A percentile compares a stretch with the other conserved stretches of the same genome.
Evolutionary conservation across 2,797 vertebrate species (phyloP).

Genomic region (Todus mexicanus): DNA sequence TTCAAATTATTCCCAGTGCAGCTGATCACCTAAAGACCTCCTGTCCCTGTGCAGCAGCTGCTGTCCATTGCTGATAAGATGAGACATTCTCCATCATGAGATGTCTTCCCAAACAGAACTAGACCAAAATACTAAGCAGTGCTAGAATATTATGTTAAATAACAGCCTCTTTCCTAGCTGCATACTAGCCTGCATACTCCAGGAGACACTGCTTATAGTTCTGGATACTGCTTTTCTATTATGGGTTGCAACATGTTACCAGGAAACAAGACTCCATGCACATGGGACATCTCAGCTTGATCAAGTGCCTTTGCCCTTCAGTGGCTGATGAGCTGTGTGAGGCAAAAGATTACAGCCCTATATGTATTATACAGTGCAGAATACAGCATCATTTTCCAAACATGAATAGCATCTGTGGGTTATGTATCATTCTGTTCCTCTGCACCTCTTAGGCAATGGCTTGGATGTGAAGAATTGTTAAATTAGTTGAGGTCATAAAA

Average conservation of each 20-base stretch:
- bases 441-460: neutral
- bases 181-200: neutral
- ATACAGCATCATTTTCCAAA: neutral
- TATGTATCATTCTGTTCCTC: neutral
- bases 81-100: neutral
- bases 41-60: neutral
- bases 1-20: slow-evolving; percentile 48
- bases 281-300: neutral
- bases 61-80: neutral
- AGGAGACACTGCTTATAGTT: neutral
- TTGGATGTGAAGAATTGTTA: neutral
- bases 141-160: neutral
- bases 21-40: slow-evolving; percentile 37
- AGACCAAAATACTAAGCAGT: neutral
- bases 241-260: neutral
- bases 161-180: neutral
- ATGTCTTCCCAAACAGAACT: neutral
- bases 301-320: neutral
- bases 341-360: neutral
- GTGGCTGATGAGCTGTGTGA: neutral
- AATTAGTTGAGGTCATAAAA: neutral
- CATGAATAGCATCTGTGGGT: neutral
- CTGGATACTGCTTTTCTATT: neutral
- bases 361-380: neutral
- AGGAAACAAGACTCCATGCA: neutral